Evolutionary conservation across 2,113 vertebrate species (phyloP).

Genomic region (Macroglossus sobrinus): DNA sequence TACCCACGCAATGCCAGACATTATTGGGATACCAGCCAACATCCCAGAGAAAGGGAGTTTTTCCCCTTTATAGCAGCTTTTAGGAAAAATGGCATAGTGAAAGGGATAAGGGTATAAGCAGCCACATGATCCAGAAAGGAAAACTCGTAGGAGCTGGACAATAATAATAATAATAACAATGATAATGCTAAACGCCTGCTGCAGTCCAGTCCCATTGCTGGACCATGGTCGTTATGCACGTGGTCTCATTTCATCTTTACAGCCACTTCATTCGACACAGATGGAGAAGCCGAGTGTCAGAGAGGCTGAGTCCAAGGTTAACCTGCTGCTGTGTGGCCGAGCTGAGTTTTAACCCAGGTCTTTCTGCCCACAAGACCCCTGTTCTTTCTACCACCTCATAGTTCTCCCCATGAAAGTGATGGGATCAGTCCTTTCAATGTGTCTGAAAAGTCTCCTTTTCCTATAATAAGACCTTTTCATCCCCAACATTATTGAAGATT

Average conservation of each 20-base stretch:
- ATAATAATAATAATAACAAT: background rate
- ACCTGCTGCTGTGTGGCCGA: background rate
- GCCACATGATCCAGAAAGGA: background rate
- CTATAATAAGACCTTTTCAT: background rate
- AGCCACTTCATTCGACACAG: too few species aligned
- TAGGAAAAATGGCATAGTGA: background rate
- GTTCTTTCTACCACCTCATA: rapidly evolving
- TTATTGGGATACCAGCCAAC: background rate
- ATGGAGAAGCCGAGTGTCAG: background rate
- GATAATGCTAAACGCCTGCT: background rate
- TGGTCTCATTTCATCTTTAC: background rate
- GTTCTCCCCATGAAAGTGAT: background rate
- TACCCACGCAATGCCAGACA: too few species aligned
- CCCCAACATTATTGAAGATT: background rate
- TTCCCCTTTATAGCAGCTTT: background rate
- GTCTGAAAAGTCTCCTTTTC: background rate
- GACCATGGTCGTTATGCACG: rapidly evolving
- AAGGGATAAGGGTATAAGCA: background rate
- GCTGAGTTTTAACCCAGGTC: background rate
- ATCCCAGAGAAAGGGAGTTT: background rate
- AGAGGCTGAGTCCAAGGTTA: background rate
- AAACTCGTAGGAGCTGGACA: background rate
- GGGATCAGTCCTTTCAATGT: background rate
- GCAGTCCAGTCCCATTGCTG: background rate
- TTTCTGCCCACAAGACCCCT: background rate